A percentile compares a stretch with the other conserved stretches of the same genome.
These are phyloP conservation scores for Potamilus streckersoni DNA, from an alignment of 1,140 invertebrate genomes.

Conservation along the genomic window DNA sequence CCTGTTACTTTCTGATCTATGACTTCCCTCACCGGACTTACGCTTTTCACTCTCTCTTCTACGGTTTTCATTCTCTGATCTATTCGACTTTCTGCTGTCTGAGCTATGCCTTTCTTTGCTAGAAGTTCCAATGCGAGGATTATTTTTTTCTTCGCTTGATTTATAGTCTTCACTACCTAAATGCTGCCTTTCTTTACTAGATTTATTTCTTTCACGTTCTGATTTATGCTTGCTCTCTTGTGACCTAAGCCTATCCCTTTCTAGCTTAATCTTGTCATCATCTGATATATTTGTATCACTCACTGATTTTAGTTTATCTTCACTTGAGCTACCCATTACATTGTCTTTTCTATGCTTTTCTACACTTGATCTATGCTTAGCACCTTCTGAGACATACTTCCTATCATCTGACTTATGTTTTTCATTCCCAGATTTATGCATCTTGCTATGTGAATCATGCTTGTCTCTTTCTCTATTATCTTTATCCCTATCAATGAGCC, in stretches of 20 bases:
- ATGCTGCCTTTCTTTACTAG: not conserved
- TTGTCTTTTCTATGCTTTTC: not conserved
- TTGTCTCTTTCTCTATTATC: too few species aligned
- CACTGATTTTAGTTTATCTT: not conserved
- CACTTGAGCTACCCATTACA: not conserved
- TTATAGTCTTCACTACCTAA: not conserved
- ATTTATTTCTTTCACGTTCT: not conserved
- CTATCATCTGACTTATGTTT: not conserved
- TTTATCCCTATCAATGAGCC: too few species aligned
- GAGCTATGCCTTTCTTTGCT: not conserved
- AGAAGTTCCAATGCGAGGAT: not conserved
- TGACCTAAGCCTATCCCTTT: not conserved
- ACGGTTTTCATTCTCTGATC: not conserved
- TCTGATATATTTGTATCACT: constrained; percentile 6
- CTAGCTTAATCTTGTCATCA: not conserved
- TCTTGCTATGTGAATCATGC: too few species aligned
- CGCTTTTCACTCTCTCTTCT: not conserved
- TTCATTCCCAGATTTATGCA: too few species aligned
- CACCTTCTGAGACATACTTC: not conserved
- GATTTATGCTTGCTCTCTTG: not conserved
- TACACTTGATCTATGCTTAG: not conserved
- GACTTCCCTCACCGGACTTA: not conserved
- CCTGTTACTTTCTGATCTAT: constrained; percentile 3
- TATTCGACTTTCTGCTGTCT: not conserved
- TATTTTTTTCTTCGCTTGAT: not conserved